Base-by-base conservation (phyloP, 2,888 invertebrate genomes). In the Drosophila prolongata region DNA sequence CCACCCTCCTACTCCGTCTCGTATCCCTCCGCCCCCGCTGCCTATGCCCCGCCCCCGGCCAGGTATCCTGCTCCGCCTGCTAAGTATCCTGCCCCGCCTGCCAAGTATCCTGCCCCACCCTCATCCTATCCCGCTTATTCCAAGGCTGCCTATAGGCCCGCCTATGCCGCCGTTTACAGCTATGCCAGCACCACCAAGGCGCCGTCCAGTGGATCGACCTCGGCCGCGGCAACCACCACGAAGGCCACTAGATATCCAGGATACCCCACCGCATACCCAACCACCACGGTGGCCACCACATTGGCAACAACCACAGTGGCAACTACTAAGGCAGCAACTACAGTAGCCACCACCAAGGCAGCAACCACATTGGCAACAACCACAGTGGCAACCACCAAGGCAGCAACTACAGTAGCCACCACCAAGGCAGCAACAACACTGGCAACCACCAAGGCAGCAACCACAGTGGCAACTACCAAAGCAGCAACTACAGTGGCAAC, bases 161-260 rank as follows among this genome's bases (percentile, higher is more conserved):
- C 73, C n/a, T 72, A 72, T 24, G 56, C 64, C 14, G 16, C 49
- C 6, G 62, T 61, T 9, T 35, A 60, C 1, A 43, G 27, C 2
- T 57, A 61, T 35, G 47, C 42, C 2, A 11, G 42, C 34, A 46
- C 62, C 14, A 61, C 62, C 37, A 11, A 8, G 10, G 44, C 73
- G 10, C 34, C 73, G 13, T 16, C 27, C 14, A 14, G 9, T 11
- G 43, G 27, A 9, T 24, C 65, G n/a, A 55, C 58, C 2, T 16
- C 44, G 2, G 13, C 64, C 35, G 8, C 52, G n/a, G 46, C 49
- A 13, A 24, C 43, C 13, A 62, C 46, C 24, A 46, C 58, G 3
- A 9, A 19, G 34, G 27, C 61, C 9, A 37, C 19, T 6, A 13
- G 34, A 10, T 70, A 61, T 24, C 47, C 60, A 1, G 19, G 37